phyloP scores from a whole-genome alignment of 1,140 invertebrate genomes.

The Drosophila kepulauana region DNA sequence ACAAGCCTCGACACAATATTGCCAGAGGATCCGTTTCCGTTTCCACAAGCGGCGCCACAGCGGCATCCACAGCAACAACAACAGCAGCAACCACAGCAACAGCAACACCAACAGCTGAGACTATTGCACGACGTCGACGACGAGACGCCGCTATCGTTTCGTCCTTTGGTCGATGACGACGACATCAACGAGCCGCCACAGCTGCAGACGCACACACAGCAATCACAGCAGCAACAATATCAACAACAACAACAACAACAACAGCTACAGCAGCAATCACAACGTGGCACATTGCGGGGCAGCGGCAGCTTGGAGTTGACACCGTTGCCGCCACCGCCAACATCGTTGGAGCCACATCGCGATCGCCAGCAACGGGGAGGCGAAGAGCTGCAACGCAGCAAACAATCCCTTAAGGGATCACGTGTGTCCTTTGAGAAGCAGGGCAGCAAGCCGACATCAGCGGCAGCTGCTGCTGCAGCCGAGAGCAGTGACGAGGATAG shows the following conservation, averaged over 20 bases:
- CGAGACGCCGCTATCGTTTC: constrained; percentile 73
- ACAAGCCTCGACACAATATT: constrained; percentile 84
- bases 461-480: neutral
- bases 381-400: constrained; percentile 78
- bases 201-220: constrained; percentile 36
- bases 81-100: constrained; percentile 34
- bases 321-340: constrained; percentile 72
- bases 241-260: constrained; percentile 30
- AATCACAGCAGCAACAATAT: neutral
- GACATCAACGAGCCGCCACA: constrained; percentile 74
- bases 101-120: constrained; percentile 41
- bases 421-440: constrained; percentile 78
- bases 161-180: constrained; percentile 73
- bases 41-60: constrained; percentile 72
- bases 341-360: constrained; percentile 68
- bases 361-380: constrained; percentile 72
- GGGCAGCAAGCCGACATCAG: constrained; percentile 16
- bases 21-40: constrained; percentile 80
- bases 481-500: constrained; percentile 84
- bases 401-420: constrained; percentile 80
- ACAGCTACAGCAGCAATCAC: constrained; percentile 13
- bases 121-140: constrained; percentile 56
- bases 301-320: constrained; percentile 74
- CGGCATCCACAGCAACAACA: constrained; percentile 55
- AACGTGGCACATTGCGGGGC: constrained; percentile 50